Evolutionary conservation across 2,113 vertebrate genomes (phyloP).

Genomic region (Kryptolebias marmoratus): DNA sequence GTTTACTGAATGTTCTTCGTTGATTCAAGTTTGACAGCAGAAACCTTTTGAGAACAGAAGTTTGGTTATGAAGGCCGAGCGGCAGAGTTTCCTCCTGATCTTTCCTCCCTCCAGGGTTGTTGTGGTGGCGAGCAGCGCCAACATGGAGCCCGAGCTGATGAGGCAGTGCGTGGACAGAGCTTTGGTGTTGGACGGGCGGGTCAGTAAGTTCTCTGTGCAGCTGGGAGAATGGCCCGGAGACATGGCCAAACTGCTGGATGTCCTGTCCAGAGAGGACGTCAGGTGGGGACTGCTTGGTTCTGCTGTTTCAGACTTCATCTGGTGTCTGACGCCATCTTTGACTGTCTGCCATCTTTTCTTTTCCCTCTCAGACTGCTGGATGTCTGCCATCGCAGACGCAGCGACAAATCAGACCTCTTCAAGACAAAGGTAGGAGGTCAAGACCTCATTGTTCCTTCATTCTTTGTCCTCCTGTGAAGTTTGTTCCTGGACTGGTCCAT

Average conservation of each 20-base stretch:
- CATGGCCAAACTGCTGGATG: constrained; percentile 86
- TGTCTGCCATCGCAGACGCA: constrained; percentile 83
- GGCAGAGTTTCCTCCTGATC: background rate
- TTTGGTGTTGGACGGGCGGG: constrained; percentile 84
- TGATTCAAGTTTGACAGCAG: no score
- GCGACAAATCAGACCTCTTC: constrained; percentile 84
- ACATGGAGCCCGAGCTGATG: constrained; percentile 85
- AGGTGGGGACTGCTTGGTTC: constrained; percentile 73
- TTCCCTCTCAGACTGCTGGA: constrained; percentile 84
- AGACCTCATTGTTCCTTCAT: background rate
- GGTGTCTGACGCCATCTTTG: constrained; percentile 2
- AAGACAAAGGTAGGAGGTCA: constrained; percentile 82
- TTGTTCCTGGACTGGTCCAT: no score
- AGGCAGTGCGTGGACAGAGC: constrained; percentile 86
- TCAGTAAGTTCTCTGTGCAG: constrained; percentile 86
- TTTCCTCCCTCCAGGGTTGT: constrained; percentile 80
- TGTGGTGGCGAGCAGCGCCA: constrained; percentile 87
- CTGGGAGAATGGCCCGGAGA: constrained; percentile 85
- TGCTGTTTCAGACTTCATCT: background rate
- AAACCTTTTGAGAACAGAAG: no score
- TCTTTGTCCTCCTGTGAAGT: no score
- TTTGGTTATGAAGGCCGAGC: no score
- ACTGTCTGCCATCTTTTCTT: constrained; percentile 6
- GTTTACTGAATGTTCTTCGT: no score
- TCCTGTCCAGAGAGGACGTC: constrained; percentile 86